A percentile compares a stretch with the other conserved stretches of the same genome.
Evolutionary conservation across 2,797 vertebrate species (phyloP).

Genomic region (Sebastes matsubarae): DNA sequence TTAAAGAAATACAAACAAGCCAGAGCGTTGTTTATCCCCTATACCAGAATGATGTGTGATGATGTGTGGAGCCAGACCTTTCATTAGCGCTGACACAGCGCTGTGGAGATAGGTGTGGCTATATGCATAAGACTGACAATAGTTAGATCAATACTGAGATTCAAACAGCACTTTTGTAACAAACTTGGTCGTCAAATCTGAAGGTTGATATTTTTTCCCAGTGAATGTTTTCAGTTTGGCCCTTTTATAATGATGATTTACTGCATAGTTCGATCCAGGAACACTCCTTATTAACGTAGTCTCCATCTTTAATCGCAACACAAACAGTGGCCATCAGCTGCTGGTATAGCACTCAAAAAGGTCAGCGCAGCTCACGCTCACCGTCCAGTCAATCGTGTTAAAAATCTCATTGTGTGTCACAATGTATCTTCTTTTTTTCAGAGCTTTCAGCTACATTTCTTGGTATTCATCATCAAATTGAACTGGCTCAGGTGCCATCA

Average conservation of each 20-base stretch:
- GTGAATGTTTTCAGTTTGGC: neutral
- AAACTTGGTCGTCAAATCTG: neutral
- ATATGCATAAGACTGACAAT: neutral
- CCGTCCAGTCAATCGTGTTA: neutral
- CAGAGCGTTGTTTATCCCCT: neutral
- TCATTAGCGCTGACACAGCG: neutral
- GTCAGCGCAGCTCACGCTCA: neutral
- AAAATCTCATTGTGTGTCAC: neutral
- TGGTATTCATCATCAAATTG: neutral
- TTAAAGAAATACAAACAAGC: neutral
- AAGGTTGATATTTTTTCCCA: neutral
- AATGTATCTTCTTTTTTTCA: neutral
- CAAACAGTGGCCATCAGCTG: neutral
- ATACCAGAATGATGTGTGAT: neutral
- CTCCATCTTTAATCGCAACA: neutral
- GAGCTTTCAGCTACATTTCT: neutral
- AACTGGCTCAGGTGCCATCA: neutral
- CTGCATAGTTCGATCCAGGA: neutral
- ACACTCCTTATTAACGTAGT: neutral
- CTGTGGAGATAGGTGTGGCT: neutral
- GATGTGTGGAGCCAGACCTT: neutral
- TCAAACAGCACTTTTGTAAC: neutral
- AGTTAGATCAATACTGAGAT: neutral
- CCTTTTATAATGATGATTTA: neutral
- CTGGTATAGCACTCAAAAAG: neutral